Conservation (phyloP, 1,140 invertebrate species). For the Dendroctonus valens region DNA sequence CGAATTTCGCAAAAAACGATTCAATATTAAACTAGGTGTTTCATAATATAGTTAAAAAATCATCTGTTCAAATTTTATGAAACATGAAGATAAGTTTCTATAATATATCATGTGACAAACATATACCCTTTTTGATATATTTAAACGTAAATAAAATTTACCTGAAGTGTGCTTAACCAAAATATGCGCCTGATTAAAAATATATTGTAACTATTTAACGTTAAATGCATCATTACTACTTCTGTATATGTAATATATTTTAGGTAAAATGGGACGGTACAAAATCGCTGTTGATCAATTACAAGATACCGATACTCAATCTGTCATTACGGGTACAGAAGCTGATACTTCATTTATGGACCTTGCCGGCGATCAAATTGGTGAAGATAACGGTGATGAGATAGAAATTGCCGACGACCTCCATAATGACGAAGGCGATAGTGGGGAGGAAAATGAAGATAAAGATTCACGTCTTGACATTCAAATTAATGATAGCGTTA, state of each 20-base stretch:
- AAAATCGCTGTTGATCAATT: conserved; percentile 4
- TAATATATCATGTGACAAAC: too few relatives aligned
- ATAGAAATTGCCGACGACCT: conserved; percentile 19
- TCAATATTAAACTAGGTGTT: too few relatives aligned
- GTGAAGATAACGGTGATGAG: conserved; percentile 13
- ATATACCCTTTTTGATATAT: too few relatives aligned
- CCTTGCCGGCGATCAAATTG: conserved; percentile 8
- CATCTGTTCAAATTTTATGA: neutral
- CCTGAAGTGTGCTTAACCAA: too few relatives aligned
- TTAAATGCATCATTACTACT: too few relatives aligned
- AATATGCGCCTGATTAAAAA: too few relatives aligned
- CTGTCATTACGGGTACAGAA: conserved; percentile 14
- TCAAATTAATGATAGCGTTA: neutral
- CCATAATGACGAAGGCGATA: conserved; percentile 21
- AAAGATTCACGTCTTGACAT: neutral
- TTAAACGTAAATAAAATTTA: too few relatives aligned
- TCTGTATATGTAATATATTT: neutral
- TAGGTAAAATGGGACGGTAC: conserved; percentile 19
- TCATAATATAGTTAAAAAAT: too few relatives aligned
- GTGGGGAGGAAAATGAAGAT: conserved; percentile 24
- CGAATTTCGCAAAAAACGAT: too few relatives aligned
- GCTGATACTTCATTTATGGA: conserved; percentile 14
- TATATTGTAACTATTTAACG: too few relatives aligned
- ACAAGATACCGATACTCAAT: conserved; percentile 13
- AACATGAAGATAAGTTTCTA: too few relatives aligned